Conservation (phyloP, 2,797 vertebrate genomes). For the Aselliscus stoliczkanus region DNA sequence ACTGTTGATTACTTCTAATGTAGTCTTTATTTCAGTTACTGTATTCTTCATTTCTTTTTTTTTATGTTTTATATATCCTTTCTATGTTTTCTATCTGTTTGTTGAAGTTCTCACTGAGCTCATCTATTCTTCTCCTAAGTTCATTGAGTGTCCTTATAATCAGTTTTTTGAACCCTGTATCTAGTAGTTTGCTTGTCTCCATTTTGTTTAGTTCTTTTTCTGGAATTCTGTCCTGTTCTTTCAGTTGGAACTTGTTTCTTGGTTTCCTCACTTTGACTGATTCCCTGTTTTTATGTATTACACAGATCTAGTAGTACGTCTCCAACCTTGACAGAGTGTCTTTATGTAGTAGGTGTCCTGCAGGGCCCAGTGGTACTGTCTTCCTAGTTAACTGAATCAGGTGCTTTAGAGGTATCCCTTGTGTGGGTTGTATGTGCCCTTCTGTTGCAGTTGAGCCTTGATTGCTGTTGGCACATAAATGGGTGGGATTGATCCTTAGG, state of each 20-base stretch:
- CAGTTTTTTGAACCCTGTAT: neutral
- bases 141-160: neutral
- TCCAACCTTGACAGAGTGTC: neutral
- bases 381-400: neutral
- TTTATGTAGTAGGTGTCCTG: neutral
- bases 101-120: neutral
- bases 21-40: neutral
- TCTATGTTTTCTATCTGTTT: neutral
- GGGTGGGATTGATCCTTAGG: neutral
- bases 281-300: neutral
- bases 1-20: no score
- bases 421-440: neutral
- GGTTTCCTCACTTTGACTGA: neutral
- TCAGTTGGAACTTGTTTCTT: neutral
- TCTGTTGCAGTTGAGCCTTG: neutral
- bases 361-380: neutral
- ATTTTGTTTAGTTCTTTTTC: neutral
- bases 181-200: neutral
- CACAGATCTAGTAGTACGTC: neutral
- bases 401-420: neutral
- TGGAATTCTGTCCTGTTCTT: neutral
- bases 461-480: neutral
- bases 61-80: neutral
- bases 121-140: neutral
- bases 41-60: neutral